phyloP scores from a whole-genome alignment of 1,140 invertebrate genomes.

The Scaptomyza hsui region DNA sequence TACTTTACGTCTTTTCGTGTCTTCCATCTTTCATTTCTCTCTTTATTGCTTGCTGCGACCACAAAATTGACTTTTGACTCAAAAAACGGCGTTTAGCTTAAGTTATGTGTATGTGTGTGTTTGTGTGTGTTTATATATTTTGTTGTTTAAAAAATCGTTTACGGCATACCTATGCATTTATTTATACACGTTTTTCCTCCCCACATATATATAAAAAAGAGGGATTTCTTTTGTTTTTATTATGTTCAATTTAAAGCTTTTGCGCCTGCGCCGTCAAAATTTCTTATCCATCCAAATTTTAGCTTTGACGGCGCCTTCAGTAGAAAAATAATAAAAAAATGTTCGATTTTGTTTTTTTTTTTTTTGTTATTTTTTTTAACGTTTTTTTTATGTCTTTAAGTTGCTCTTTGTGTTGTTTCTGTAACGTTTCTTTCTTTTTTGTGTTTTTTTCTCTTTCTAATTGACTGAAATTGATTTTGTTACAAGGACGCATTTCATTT shows the following conservation, averaged over 20 bases:
- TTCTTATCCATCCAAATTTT: neutral
- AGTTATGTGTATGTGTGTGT: slow-evolving; percentile 33
- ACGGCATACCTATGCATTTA: slow-evolving; percentile 55
- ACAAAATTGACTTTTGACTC: slow-evolving; percentile 72
- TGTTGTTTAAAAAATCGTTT: slow-evolving; percentile 58
- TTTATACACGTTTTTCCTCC: slow-evolving; percentile 46
- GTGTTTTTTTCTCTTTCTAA: slow-evolving; percentile 58
- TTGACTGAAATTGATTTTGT: slow-evolving; percentile 83
- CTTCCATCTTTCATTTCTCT: slow-evolving; percentile 20
- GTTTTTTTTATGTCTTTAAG: slow-evolving; percentile 42
- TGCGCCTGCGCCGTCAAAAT: slow-evolving; percentile 70
- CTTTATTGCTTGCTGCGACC: slow-evolving; percentile 32
- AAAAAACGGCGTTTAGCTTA: slow-evolving; percentile 62
- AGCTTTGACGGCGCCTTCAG: slow-evolving; percentile 59
- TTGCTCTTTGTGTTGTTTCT: slow-evolving; percentile 51
- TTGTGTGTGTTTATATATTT: slow-evolving; percentile 46
- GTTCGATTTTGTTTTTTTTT: slow-evolving; percentile 37
- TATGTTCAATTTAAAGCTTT: slow-evolving; percentile 80
- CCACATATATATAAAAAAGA: slow-evolving; percentile 54
- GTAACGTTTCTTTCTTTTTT: slow-evolving; percentile 39
- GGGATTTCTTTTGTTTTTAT: slow-evolving; percentile 51
- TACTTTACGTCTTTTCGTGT: slow-evolving; percentile 40
- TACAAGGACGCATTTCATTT: slow-evolving; percentile 77
- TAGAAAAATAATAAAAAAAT: slow-evolving; percentile 80
- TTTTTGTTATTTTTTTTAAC: slow-evolving; percentile 36